A percentile compares a stretch with the other conserved stretches of the same genome.
These are phyloP conservation scores for Leptopilina syphax DNA, from an alignment of 2,888 invertebrate species.

Conservation along the genomic window DNA sequence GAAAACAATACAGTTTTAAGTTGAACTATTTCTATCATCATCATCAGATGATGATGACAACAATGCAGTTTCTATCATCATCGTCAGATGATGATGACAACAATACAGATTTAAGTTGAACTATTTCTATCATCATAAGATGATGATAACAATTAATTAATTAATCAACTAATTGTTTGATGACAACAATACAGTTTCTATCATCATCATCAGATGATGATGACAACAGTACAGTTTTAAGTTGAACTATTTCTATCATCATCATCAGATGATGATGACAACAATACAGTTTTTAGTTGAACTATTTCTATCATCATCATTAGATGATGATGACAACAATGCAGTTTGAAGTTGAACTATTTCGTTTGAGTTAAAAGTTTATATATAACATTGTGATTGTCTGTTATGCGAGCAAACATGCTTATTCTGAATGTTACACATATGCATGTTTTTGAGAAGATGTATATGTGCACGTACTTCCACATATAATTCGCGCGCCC, in stretches of 20 bases:
- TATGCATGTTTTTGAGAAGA: neutral
- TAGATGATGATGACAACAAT: no score
- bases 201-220: no score
- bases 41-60: no score
- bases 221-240: neutral
- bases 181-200: neutral
- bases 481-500: slow-evolving; percentile 52
- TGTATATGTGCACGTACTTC: neutral
- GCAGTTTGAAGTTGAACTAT: neutral
- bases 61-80: neutral
- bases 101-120: neutral
- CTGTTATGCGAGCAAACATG: neutral
- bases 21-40: neutral
- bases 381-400: neutral
- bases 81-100: no score
- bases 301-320: neutral
- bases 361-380: neutral
- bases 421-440: slow-evolving; percentile 4
- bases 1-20: neutral
- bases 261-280: no score
- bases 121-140: neutral
- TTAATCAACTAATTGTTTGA: no score
- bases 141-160: no score
- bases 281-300: neutral
- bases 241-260: neutral